phyloP scores from a whole-genome alignment of 2,888 invertebrate species.

The Xestia rhomboidea region DNA sequence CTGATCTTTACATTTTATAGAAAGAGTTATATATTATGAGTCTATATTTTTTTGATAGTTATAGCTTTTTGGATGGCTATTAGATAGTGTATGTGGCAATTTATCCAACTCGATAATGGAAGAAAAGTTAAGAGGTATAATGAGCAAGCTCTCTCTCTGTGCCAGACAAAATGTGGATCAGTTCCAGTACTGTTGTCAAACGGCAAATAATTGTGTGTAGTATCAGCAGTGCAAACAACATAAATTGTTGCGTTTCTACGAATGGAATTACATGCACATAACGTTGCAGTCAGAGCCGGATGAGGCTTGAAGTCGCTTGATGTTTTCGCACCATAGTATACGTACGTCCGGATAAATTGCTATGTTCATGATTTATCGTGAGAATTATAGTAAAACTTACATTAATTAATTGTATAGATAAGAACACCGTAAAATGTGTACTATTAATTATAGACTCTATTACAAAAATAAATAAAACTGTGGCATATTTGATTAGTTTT shows the following conservation, averaged over 20 bases:
- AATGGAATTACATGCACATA: background rate
- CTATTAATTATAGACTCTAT: conserved; percentile 58
- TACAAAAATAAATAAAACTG: conserved; percentile 62
- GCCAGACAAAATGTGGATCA: background rate
- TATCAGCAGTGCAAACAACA: background rate
- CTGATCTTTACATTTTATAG: conserved; percentile 52
- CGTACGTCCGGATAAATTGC: conserved; percentile 41
- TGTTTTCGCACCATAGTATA: background rate
- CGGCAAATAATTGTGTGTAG: background rate
- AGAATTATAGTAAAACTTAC: conserved; percentile 46
- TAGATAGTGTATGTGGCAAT: conserved; percentile 52
- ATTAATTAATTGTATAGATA: conserved; percentile 55
- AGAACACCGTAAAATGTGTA: conserved; percentile 58
- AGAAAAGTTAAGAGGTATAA: background rate
- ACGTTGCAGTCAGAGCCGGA: no score
- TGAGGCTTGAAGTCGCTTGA: background rate
- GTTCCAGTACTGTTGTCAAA: background rate
- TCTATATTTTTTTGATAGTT: conserved; percentile 59
- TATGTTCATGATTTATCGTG: conserved; percentile 34
- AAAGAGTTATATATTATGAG: conserved; percentile 49
- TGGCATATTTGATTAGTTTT: conserved; percentile 50
- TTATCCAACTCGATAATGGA: conserved; percentile 16
- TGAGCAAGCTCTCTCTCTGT: background rate
- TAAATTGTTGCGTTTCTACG: no score
- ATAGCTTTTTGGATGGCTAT: conserved; percentile 51